Conservation (phyloP, 2,797 vertebrate species). For the Sebastes ruberrimus region DNA sequence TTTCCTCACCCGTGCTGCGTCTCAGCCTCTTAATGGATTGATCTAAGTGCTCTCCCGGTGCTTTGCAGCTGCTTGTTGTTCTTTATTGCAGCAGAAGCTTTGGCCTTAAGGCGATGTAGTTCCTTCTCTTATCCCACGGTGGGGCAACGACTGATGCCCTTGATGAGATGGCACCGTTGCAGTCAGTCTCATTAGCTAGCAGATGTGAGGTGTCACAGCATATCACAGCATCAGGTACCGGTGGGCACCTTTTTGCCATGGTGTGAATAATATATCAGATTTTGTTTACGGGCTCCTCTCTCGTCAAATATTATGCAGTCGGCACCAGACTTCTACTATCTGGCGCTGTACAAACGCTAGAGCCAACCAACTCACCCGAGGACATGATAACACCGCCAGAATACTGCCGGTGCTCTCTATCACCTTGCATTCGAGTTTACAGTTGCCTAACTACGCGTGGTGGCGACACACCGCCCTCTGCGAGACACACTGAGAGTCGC, state of each 20-base stretch:
- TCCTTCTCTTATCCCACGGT: constrained; percentile 37
- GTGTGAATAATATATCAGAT: constrained; percentile 72
- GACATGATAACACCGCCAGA: constrained; percentile 39
- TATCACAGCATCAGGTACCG: constrained; percentile 58
- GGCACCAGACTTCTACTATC: constrained; percentile 44
- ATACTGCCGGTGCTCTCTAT: constrained; percentile 44
- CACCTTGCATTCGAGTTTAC: constrained; percentile 63
- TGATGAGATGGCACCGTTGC: constrained; percentile 58
- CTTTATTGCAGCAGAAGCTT: constrained; percentile 60
- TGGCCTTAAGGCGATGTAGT: constrained; percentile 44
- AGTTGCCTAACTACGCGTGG: constrained; percentile 35
- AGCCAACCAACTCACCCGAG: constrained; percentile 42
- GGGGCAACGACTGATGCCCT: constrained; percentile 55
- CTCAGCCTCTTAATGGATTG: constrained; percentile 69
- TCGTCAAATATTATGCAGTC: constrained; percentile 60
- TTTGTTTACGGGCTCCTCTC: constrained; percentile 60
- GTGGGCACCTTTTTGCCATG: constrained; percentile 52
- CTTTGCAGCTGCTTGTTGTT: constrained; percentile 70
- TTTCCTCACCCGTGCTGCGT: constrained; percentile 56
- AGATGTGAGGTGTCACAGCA: constrained; percentile 65
- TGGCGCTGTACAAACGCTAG: constrained; percentile 33
- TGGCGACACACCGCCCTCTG: constrained; percentile 40
- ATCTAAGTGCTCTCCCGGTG: constrained; percentile 70
- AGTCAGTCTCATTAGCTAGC: constrained; percentile 64
- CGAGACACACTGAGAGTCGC: constrained; percentile 16